phyloP scores from a whole-genome alignment of 1,140 invertebrate genomes.

The Cryptotermes secundus region DNA sequence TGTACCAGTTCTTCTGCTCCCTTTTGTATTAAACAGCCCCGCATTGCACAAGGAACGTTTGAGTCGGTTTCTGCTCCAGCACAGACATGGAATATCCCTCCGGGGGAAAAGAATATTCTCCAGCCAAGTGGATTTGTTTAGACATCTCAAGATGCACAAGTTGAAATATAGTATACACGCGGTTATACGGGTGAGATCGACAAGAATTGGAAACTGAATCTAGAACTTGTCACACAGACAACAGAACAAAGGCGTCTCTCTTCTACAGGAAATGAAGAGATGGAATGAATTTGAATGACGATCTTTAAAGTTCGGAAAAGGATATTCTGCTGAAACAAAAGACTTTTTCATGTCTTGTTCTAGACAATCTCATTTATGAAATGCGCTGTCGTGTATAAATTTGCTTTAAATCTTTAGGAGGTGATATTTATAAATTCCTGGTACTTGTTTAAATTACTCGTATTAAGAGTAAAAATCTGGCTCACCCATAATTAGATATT shows the following conservation, averaged over 20 bases:
- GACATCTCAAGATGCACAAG: not conserved
- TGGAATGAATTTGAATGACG: not conserved
- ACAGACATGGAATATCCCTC: not conserved
- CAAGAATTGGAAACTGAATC: constrained; percentile 1
- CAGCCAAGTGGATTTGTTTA: constrained; percentile 11
- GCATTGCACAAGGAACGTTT: too few species aligned
- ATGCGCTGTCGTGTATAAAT: not conserved
- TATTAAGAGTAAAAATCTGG: too few species aligned
- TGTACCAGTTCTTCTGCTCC: not conserved
- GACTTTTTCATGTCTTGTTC: not conserved
- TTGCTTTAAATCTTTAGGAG: not conserved
- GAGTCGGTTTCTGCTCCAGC: too few species aligned
- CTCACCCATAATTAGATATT: too few species aligned
- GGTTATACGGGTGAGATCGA: not conserved
- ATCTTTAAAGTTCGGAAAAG: not conserved
- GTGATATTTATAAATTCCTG: not conserved
- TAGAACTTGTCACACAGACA: not conserved
- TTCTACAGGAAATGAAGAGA: not conserved
- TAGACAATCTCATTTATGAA: too few species aligned
- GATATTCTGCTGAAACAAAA: not conserved
- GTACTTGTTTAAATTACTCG: not conserved
- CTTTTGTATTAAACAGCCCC: too few species aligned
- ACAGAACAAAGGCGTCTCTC: not conserved
- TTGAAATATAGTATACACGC: constrained; percentile 13
- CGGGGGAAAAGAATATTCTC: not conserved